Evolutionary conservation across 2,888 invertebrate species (phyloP).

Genomic region (Nematopogon swammerdamellus): DNA sequence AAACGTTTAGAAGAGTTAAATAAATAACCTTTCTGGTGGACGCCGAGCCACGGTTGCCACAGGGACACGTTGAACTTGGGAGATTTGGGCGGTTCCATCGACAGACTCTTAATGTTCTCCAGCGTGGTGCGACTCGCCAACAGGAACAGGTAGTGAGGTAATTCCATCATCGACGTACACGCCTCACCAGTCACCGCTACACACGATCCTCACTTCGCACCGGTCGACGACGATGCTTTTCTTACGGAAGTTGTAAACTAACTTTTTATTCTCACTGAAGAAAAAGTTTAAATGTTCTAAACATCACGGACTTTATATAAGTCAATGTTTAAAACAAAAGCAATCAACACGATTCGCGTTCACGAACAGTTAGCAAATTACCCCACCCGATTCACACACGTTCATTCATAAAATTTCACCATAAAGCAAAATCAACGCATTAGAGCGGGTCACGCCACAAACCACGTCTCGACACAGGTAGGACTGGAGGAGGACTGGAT

Average conservation of each 20-base stretch:
- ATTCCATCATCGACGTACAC: slow-evolving; percentile 46
- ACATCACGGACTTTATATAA: too few relatives aligned
- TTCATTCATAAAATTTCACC: neutral
- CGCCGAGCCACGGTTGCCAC: slow-evolving; percentile 49
- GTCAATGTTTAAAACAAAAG: too few relatives aligned
- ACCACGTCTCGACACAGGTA: slow-evolving; percentile 49
- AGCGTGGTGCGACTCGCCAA: slow-evolving; percentile 36
- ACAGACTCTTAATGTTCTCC: slow-evolving; percentile 27
- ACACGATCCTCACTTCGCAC: too few relatives aligned
- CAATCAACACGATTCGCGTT: too few relatives aligned
- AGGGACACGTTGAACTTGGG: slow-evolving; percentile 49
- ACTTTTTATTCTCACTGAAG: too few relatives aligned
- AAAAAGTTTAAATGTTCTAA: too few relatives aligned
- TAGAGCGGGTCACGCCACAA: neutral
- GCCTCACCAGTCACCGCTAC: too few relatives aligned
- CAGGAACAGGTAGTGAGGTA: slow-evolving; percentile 39
- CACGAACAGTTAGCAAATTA: too few relatives aligned
- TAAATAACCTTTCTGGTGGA: slow-evolving; percentile 33
- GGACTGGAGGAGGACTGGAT: slow-evolving; percentile 56
- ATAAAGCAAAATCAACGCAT: neutral
- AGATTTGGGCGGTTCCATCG: slow-evolving; percentile 51
- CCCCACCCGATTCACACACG: neutral
- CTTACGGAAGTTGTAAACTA: too few relatives aligned
- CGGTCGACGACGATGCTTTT: too few relatives aligned
- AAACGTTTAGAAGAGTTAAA: too few relatives aligned